Evolutionary conservation across 2,888 invertebrate genomes (phyloP), one percentile per base, ranked within the genome.

Genomic region (Limnephilus auricula): DNA sequence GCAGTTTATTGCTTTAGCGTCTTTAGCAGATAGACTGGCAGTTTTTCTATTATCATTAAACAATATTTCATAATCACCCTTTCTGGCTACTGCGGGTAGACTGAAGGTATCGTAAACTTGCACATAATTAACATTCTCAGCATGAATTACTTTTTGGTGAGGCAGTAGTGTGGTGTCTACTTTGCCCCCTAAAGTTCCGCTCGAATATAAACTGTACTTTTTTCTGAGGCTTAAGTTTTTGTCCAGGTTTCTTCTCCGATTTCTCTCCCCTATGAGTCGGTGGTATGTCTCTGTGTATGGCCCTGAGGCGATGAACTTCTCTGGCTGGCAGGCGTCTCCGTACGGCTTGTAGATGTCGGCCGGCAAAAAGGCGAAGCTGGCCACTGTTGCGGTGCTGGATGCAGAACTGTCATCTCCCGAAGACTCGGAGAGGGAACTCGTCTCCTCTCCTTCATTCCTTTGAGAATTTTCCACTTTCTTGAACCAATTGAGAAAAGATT

Each of bases 401-500:
- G 96, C 96, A 93, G 97, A 97, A 93, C 97, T 96, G 78, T 93
- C 93, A 40, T 87, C 92, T 88, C 82, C 85, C 34, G 92, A 84
- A 90, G 90, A 83, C 37, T 90, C 90, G 78, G 90, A 92, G 92
- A 89, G 90, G 40, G 91, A 89, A 82, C 88, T 90, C 82, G 86
- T 92, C 83, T 92, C 90, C 79, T 87, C 79, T 90, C 91, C 50
- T 65, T 94, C 94, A 45, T 94, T 94, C 91, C 95, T 94, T 79
- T 93, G 91, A 18, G 92, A 94, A 89, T 93, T 93, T 92, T 96
- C 96, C 93, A 95, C 95, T 93, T 97, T 97, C 93, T 97, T 97
- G 94, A 98, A 97, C 98, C 98, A 98, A 95, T 97, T 97, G 94
- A 98, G 96, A 94, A 98, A 95, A 91, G 97, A 97, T 95, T 96